Base-by-base conservation (phyloP, 1,140 invertebrate genomes). In the Drosophila subobscura region DNA sequence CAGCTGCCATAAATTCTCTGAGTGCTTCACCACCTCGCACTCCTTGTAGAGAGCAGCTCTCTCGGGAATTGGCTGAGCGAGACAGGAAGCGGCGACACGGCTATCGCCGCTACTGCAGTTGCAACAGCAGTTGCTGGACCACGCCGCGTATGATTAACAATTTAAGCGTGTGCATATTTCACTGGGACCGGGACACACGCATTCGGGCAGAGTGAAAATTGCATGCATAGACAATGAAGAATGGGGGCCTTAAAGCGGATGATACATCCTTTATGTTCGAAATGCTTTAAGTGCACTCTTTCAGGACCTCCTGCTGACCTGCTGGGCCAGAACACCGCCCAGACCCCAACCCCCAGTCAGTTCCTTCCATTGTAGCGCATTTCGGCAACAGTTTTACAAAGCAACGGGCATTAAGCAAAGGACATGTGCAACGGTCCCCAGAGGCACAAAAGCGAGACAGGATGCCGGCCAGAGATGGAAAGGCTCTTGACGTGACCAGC, bases 131-230 rank as follows among this genome's bases (percentile, higher is more conserved):
- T 37, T 37, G 33, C 10, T 12, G 58, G 80, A 58, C 66, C 80
- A 84, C 80, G 40, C 66, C 79, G 80, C 80, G 77, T 86, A 85
- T 85, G 81, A 85, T 85, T 85, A 80, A 86, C 77, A 86, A 80
- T 86, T 85, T 66, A 73, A 81, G 54, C 49, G 59, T 57, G 73
- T 74, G 73, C 77, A 85, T 86, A 84, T 84, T 85, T 84, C 63
- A 76, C 61, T 42, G 56, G 27, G 60, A 56, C 33, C 33, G 10
- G 12, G 10, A 44, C 63, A 59, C 45, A 56, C 66, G 61, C 72
- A 66, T 76, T 68, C 49, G 72, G 45, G 29, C 27, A 67, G 65
- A 67, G 72, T 60, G 61, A 54, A 76, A 84, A 79, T 74, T 74
- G 58, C 68, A 75, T 71, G 59, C 77, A 63, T 65, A 61, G 72